A percentile compares a stretch with the other conserved stretches of the same genome.
phyloP scores from a whole-genome alignment of 2,113 vertebrate genomes.

The Ovis aries region ARS-UI_Ramb_v3.0 NC_056074.1:29019001-29019500 shows the following conservation, averaged over 20 bases:
- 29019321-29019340: not conserved
- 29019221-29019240: not conserved
- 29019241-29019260: no score
- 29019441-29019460: not conserved
- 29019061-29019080: not conserved
- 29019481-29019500: no score
- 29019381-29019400: not conserved
- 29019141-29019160: no score
- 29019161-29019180: not conserved
- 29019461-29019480: not conserved
- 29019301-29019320: not conserved
- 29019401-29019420: not conserved
- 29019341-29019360: not conserved
- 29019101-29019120: not conserved
- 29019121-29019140: not conserved
- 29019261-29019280: accelerated
- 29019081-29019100: not conserved
- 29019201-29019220: not conserved
- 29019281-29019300: not conserved
- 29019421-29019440: not conserved
- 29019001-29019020: not conserved
- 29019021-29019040: not conserved
- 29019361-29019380: not conserved
- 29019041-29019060: not conserved
- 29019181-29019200: not conserved